Evolutionary conservation across 2,888 invertebrate species (phyloP), one percentile per base, ranked within the genome.

Genomic region (Amitus sp.): DNA sequence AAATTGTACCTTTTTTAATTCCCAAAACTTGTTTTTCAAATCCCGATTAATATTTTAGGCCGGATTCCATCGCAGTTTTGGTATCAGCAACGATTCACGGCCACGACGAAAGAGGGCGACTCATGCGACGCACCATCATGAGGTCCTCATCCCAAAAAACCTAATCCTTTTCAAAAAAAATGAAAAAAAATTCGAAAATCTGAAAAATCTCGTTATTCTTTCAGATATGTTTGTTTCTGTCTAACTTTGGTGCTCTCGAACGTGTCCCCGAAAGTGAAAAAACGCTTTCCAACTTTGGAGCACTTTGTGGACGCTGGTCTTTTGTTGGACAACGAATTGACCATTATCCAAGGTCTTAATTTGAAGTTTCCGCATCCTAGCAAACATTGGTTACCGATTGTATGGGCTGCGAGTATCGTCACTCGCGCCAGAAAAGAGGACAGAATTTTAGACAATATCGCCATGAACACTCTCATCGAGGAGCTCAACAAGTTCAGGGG

Each of bases 341-440:
- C 84, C 34, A 93, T 95, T 66, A 89, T 95, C 62, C 88, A 90
- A 53, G 88, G 90, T 73, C 84, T 95, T 72, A 92, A 94, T 78
- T 83, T 85, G 40, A 92, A 93, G 75, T 94, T 93, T 76, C 94
- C 94, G 0, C 89, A 92, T 57, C 92, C 93, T 56, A 90, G 93
- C 9, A 95, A 95, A 76, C 94, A 94, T 82, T 95, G 94, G 94
- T 71, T 95, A 73, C 95, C 95, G 6, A 92, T 95, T 64, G 93
- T 94, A 9, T 95, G 95, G 95, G 94, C 94, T 0, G 90, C 94
- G 1, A 93, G 93, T 80, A 94, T 95, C 71, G 91, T 95, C 59
- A 94, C 94, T 0, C 84, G 94, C 66, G 94, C 95, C 2, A 86
- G 94, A n/a, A 94, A 93, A 76, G 95, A 95, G 82, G 94, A 94